Conservation (phyloP, 2,797 vertebrate genomes). For the Hephaestus fuliginosus region DNA sequence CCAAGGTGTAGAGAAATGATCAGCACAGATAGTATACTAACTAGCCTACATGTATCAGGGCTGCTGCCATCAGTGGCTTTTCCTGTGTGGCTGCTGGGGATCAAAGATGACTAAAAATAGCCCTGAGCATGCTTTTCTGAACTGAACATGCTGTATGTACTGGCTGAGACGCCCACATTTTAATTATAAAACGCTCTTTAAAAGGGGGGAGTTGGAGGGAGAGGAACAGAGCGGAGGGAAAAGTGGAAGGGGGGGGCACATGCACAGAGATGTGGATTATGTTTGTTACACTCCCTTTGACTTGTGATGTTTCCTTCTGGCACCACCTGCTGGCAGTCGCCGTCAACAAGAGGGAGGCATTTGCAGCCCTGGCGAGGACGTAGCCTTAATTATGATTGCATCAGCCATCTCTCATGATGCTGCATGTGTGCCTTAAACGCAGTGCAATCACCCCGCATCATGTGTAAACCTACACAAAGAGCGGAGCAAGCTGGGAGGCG, state of each 20-base stretch:
- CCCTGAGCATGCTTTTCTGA: conserved; percentile 75
- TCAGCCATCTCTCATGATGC: conserved; percentile 82
- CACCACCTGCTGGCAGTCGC: conserved; percentile 84
- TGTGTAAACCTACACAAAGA: conserved; percentile 2
- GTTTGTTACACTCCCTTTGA: conserved; percentile 77
- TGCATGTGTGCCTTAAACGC: conserved; percentile 57
- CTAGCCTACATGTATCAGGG: conserved; percentile 62
- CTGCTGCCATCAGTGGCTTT: conserved; percentile 70
- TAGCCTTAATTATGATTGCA: conserved; percentile 84
- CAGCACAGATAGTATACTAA: conserved; percentile 66
- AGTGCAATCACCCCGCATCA: conserved; percentile 24
- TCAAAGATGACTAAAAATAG: conserved; percentile 84
- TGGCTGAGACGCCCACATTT: conserved; percentile 77
- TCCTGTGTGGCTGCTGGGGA: conserved; percentile 74
- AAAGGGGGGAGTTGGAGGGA: conserved; percentile 50
- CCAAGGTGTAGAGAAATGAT: conserved; percentile 66
- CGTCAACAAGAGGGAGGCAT: conserved; percentile 59
- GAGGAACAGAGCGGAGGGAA: not conserved
- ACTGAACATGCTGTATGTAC: conserved; percentile 78
- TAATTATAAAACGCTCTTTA: conserved; percentile 83
- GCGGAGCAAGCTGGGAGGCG: not conserved
- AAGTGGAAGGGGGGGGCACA: conserved; percentile 41
- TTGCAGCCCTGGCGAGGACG: conserved; percentile 48
- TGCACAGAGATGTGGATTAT: conserved; percentile 75
- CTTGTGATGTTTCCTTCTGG: conserved; percentile 78